Evolutionary conservation across 2,888 invertebrate species (phyloP).

Genomic region (Gibbula magus): DNA sequence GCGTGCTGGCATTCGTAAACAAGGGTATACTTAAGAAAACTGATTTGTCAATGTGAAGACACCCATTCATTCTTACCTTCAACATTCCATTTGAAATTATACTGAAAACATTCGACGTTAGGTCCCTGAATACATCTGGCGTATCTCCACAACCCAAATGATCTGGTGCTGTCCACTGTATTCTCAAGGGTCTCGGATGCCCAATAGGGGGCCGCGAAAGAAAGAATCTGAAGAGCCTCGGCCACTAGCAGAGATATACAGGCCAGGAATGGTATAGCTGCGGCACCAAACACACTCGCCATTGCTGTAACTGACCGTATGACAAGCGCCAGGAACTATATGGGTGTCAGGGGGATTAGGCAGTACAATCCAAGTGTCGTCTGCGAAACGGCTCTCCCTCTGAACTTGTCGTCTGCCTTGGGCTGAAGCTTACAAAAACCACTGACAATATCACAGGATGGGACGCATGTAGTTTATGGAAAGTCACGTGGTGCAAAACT

Average conservation of each 20-base stretch:
- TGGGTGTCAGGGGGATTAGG: too few species aligned
- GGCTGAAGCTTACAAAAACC: neutral
- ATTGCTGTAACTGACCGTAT: conserved; percentile 29
- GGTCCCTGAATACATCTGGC: conserved; percentile 48
- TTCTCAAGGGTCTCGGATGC: conserved; percentile 27
- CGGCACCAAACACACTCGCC: conserved; percentile 58
- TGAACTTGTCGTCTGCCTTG: neutral
- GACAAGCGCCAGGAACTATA: neutral
- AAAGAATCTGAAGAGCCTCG: conserved; percentile 54
- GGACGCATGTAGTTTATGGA: neutral
- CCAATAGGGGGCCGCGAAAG: conserved; percentile 64
- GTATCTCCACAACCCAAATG: conserved; percentile 63
- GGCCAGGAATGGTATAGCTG: conserved; percentile 61
- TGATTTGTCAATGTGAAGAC: too few species aligned
- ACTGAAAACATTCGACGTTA: conserved; percentile 46
- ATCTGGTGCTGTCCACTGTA: conserved; percentile 35
- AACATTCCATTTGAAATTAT: conserved; percentile 43
- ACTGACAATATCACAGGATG: neutral
- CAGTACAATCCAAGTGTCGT: neutral
- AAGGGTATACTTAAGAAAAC: too few species aligned
- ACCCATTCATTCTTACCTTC: conserved; percentile 26
- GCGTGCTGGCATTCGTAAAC: too few species aligned
- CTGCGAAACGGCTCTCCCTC: neutral
- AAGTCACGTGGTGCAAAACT: conserved; percentile 1
- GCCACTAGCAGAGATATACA: conserved; percentile 57